A percentile compares a stretch with the other conserved stretches of the same genome.
These are phyloP conservation scores for Dryoscopus gambensis DNA, from an alignment of 2,113 vertebrate genomes.

Conservation along the genomic window DNA sequence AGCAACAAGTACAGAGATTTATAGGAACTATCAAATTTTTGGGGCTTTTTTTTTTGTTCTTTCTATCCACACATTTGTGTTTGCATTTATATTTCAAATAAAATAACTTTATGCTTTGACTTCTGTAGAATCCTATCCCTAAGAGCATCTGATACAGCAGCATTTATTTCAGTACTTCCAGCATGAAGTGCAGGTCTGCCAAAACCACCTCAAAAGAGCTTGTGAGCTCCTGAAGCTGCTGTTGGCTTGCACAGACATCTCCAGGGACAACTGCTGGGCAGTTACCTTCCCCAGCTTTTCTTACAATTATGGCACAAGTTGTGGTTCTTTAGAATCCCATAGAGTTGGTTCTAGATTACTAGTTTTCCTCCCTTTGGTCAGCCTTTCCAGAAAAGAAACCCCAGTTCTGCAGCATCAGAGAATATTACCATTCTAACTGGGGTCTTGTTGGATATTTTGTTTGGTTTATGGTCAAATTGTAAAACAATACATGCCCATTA, in stretches of 20 bases:
- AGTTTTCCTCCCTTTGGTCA: background rate
- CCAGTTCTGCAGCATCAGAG: background rate
- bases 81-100: background rate
- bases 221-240: background rate
- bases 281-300: background rate
- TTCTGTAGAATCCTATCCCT: background rate
- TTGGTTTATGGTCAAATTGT: background rate
- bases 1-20: background rate
- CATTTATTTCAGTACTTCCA: background rate
- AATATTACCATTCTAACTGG: background rate
- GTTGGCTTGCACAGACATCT: background rate
- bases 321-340: background rate
- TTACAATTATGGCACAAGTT: background rate
- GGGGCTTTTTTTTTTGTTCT: background rate
- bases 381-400: background rate
- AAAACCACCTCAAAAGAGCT: background rate
- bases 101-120: background rate
- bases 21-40: background rate
- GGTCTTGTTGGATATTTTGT: background rate
- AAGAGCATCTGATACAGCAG: background rate
- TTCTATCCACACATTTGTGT: background rate
- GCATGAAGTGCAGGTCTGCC: background rate
- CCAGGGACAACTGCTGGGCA: background rate
- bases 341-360: background rate
- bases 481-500: background rate